Evolutionary conservation across 1,140 invertebrate species (phyloP).

Genomic region (Danaus melanippus): DNA sequence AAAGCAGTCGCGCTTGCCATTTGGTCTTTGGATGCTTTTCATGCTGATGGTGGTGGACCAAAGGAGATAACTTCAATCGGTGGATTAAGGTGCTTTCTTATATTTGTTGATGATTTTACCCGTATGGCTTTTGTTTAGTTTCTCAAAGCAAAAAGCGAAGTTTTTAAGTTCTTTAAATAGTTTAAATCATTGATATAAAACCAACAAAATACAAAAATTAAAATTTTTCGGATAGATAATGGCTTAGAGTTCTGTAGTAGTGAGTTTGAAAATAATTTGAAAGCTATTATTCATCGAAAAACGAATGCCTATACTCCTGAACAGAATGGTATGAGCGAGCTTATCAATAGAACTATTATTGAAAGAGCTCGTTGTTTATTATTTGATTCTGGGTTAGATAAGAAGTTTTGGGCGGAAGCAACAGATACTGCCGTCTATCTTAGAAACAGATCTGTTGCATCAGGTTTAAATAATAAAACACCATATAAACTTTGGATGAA

Average conservation of each 20-base stretch:
- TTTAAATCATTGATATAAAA: conserved; percentile 19
- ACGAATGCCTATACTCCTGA: too few species aligned
- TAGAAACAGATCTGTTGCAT: too few species aligned
- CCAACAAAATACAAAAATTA: conserved; percentile 17
- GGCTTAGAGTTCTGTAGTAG: conserved; percentile 19
- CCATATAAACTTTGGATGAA: not conserved
- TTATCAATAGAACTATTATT: too few species aligned
- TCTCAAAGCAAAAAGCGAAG: conserved; percentile 23
- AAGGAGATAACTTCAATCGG: conserved; percentile 21
- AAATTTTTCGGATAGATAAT: conserved; percentile 20
- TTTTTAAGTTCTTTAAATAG: conserved; percentile 18
- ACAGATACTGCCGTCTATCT: too few species aligned
- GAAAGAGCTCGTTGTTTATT: too few species aligned
- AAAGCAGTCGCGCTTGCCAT: conserved; percentile 8
- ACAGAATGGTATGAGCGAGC: too few species aligned
- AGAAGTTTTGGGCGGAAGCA: too few species aligned
- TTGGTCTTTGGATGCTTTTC: not conserved
- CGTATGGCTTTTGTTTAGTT: conserved; percentile 25
- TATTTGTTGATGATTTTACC: conserved; percentile 22
- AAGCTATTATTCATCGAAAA: conserved; percentile 11
- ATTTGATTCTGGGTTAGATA: too few species aligned
- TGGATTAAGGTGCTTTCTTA: conserved; percentile 16
- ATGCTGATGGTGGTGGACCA: conserved; percentile 31
- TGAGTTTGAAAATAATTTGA: conserved; percentile 18
- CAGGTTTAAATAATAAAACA: too few species aligned